Conservation (phyloP, 2,797 vertebrate genomes). For the Scolopax bukidnonensis region DNA sequence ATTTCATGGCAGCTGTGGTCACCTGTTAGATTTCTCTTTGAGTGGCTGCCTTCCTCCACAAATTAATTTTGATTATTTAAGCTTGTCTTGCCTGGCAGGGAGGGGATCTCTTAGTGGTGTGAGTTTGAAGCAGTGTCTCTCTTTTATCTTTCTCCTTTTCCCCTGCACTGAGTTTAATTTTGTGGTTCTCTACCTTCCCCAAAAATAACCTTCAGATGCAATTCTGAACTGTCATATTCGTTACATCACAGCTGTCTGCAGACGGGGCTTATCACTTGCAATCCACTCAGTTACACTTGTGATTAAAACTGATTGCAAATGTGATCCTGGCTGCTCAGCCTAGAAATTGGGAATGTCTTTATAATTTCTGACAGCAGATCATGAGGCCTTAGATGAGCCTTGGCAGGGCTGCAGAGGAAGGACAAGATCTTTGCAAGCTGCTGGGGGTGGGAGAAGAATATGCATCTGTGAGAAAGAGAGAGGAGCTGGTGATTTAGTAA, state of each 20-base stretch:
- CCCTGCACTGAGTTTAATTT: conserved; percentile 48
- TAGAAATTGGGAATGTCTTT: conserved; percentile 51
- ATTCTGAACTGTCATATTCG: conserved; percentile 68
- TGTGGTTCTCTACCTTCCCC: conserved; percentile 56
- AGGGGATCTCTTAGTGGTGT: background rate
- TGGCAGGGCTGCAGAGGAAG: background rate
- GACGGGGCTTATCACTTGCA: conserved; percentile 29
- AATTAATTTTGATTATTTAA: conserved; percentile 79
- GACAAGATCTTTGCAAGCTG: background rate
- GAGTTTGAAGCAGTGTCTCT: conserved; percentile 14
- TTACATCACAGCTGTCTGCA: conserved; percentile 59
- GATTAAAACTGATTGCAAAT: conserved; percentile 74
- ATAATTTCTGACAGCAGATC: conserved; percentile 63
- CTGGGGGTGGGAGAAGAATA: background rate
- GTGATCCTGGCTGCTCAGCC: conserved; percentile 43
- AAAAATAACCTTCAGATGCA: conserved; percentile 50
- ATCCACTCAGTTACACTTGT: conserved; percentile 60
- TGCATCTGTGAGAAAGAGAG: background rate
- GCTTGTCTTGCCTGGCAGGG: conserved; percentile 46
- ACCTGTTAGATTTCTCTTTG: conserved; percentile 74
- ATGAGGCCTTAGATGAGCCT: conserved; percentile 13
- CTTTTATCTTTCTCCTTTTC: conserved; percentile 24
- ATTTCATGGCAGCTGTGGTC: conserved; percentile 69
- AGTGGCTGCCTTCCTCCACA: conserved; percentile 59
- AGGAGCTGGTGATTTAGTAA: background rate